Conservation (phyloP, 1,140 invertebrate species). For the Pomacea maculata region DNA sequence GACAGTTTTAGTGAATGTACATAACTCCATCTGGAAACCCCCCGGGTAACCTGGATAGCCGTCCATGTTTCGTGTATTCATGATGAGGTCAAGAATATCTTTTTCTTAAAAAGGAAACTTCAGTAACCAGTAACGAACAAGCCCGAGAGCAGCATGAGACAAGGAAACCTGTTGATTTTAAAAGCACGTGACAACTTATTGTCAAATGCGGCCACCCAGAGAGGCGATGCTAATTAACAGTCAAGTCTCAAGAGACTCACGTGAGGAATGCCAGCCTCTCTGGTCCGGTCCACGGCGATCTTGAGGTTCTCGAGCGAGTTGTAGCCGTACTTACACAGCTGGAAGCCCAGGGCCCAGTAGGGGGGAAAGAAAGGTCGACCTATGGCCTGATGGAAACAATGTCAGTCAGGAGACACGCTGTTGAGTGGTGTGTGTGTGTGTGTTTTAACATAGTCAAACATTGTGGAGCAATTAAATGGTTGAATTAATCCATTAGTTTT, state of each 20-base stretch:
- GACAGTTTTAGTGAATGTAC: too few species aligned
- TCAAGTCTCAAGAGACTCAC: slow-evolving; percentile 31
- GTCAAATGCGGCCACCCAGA: background rate
- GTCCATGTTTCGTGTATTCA: background rate
- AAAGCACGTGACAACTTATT: background rate
- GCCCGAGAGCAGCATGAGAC: too few species aligned
- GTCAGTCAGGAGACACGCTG: background rate
- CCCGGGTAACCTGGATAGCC: too few species aligned
- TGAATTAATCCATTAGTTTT: background rate
- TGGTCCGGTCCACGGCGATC: slow-evolving; percentile 51
- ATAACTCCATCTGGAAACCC: too few species aligned
- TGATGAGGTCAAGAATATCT: background rate
- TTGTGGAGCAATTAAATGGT: background rate
- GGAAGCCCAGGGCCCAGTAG: slow-evolving; percentile 69
- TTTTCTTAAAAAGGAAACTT: background rate
- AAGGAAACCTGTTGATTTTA: background rate
- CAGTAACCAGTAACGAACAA: background rate
- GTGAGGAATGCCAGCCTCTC: slow-evolving; percentile 48
- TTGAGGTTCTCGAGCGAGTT: slow-evolving; percentile 46
- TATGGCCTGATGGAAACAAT: slow-evolving; percentile 46
- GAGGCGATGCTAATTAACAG: background rate
- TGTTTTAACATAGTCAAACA: background rate
- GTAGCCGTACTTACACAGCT: slow-evolving; percentile 65
- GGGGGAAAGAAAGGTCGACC: slow-evolving; percentile 67
- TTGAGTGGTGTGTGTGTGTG: background rate